Evolutionary conservation across 2,113 vertebrate species (phyloP).

Genomic region (Tauraco erythrolophus): DNA sequence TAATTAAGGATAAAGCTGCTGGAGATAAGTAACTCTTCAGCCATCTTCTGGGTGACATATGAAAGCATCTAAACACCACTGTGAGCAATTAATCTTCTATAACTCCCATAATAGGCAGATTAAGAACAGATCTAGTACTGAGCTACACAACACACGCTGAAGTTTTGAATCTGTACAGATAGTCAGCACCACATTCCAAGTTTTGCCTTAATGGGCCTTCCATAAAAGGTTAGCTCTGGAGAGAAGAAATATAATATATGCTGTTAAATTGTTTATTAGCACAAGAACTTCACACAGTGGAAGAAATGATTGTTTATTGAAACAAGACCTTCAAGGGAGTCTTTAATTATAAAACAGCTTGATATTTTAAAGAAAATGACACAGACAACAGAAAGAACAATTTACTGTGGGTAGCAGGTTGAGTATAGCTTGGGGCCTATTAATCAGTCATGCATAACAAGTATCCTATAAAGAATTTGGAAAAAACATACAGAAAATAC

Average conservation of each 20-base stretch:
- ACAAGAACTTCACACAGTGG: background rate
- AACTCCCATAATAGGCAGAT: background rate
- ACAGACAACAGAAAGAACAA: constrained; percentile 25
- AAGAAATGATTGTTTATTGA: constrained; percentile 52
- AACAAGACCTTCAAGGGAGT: constrained; percentile 56
- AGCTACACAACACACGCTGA: background rate
- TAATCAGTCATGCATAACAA: constrained; percentile 47
- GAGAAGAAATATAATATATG: background rate
- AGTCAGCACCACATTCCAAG: background rate
- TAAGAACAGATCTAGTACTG: background rate
- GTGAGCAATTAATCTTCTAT: constrained; percentile 38
- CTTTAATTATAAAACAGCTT: constrained; percentile 70
- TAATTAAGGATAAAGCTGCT: constrained; percentile 68
- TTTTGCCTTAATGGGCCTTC: background rate
- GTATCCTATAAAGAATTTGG: background rate
- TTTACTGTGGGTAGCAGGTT: constrained; percentile 57
- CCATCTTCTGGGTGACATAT: constrained; percentile 53
- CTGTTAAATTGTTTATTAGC: constrained; percentile 52
- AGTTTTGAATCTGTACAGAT: accelerated
- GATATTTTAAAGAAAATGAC: constrained; percentile 59
- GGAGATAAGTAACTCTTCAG: constrained; percentile 65
- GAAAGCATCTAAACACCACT: background rate
- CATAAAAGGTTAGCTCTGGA: background rate
- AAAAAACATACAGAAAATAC: background rate
- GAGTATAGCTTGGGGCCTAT: constrained; percentile 38